Conservation (phyloP, 2,113 vertebrate genomes). For the Stegastes partitus region DNA sequence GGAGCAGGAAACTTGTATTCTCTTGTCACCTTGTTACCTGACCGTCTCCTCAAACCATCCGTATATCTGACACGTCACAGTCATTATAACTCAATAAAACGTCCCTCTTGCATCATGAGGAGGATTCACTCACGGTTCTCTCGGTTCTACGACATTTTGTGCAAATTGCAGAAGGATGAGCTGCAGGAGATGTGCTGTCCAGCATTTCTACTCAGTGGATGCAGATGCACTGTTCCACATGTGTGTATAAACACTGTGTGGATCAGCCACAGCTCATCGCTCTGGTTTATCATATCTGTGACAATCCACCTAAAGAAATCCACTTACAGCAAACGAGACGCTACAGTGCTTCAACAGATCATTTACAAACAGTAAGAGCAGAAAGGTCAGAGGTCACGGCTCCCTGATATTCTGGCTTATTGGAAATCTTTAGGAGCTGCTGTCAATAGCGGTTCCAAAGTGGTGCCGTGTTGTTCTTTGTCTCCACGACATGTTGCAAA, state of each 20-base stretch:
- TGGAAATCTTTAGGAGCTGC: slow-evolving; percentile 3
- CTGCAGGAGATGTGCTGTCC: too few species aligned
- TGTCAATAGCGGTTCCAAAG: background rate
- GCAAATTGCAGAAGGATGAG: too few species aligned
- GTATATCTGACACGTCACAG: background rate
- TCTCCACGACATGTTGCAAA: too few species aligned
- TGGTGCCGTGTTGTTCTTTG: too few species aligned
- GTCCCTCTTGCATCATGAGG: too few species aligned
- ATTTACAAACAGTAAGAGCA: background rate
- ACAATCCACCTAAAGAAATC: background rate
- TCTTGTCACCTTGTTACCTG: background rate
- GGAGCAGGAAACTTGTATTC: background rate
- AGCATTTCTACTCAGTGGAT: background rate
- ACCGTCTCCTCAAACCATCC: background rate
- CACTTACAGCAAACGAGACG: background rate
- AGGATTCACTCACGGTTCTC: too few species aligned
- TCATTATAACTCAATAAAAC: too few species aligned
- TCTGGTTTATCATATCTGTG: background rate
- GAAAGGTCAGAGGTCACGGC: background rate
- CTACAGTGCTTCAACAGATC: background rate
- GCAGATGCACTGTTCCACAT: background rate
- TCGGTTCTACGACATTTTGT: too few species aligned
- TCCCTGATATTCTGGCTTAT: background rate
- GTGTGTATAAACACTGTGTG: background rate
- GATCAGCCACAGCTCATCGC: background rate